These are phyloP conservation scores for Artemisiospiza belli DNA, from an alignment of 2,113 vertebrate genomes.

Conservation along the genomic window DNA sequence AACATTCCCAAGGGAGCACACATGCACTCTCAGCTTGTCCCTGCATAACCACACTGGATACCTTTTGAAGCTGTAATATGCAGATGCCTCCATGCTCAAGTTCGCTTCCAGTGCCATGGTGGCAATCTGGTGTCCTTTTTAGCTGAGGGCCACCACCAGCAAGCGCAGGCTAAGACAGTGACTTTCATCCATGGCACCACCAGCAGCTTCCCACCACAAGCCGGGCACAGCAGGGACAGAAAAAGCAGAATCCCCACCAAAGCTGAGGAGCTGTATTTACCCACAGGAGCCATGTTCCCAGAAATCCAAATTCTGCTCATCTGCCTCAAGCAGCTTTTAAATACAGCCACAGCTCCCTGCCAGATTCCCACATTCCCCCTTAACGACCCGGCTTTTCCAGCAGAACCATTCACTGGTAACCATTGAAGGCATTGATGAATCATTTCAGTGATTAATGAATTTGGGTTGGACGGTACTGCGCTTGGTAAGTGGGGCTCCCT, in stretches of 20 bases:
- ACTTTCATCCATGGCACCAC: slow-evolving; percentile 83
- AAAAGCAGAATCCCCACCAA: neutral
- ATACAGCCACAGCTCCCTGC: neutral
- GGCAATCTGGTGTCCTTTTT: slow-evolving; percentile 74
- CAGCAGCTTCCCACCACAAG: slow-evolving; percentile 72
- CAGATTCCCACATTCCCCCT: neutral
- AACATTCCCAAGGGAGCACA: neutral
- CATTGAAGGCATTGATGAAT: neutral
- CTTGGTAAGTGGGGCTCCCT: neutral
- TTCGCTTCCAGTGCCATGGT: slow-evolving; percentile 75
- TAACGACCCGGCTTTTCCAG: neutral
- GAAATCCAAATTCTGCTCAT: neutral
- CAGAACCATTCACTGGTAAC: neutral
- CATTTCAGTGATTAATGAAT: neutral
- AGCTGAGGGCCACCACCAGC: slow-evolving; percentile 71
- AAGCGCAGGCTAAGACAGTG: slow-evolving; percentile 81
- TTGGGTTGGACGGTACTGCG: neutral
- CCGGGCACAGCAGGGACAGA: neutral
- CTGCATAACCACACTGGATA: slow-evolving; percentile 68
- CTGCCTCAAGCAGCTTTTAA: neutral
- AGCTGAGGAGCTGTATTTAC: neutral
- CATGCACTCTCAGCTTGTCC: neutral
- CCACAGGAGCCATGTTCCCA: neutral
- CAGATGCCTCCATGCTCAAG: slow-evolving; percentile 62
- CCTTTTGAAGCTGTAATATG: slow-evolving; percentile 65